These are phyloP conservation scores for Elgonia sp. DNA, from an alignment of 2,888 invertebrate species.

Conservation along the genomic window DNA sequence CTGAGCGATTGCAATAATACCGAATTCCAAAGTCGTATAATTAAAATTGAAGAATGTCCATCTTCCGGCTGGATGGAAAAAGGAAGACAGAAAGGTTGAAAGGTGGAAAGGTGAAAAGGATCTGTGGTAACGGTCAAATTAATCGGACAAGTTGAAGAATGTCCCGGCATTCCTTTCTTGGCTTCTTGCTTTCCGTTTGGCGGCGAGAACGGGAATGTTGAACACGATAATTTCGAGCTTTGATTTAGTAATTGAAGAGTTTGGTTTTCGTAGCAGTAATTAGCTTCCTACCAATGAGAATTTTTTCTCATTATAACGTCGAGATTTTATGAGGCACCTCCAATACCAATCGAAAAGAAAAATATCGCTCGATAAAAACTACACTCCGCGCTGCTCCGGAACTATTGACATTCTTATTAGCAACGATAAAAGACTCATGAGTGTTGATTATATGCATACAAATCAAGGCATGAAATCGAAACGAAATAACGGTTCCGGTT, in stretches of 20 bases:
- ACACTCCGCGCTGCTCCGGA: conserved; percentile 45
- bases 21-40: conserved; percentile 44
- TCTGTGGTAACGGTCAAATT: conserved; percentile 7
- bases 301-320: conserved; percentile 42
- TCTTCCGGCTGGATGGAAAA: neutral
- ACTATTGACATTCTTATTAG: conserved; percentile 63
- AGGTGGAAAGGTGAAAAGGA: conserved; percentile 7
- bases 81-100: neutral
- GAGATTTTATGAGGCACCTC: conserved; percentile 34
- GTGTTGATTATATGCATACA: conserved; percentile 68
- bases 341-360: conserved; percentile 37
- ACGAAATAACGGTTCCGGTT: too few species aligned
- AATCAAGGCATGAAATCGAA: too few species aligned
- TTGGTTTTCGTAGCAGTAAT: conserved; percentile 52
- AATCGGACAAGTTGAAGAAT: conserved; percentile 15
- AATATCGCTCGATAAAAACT: conserved; percentile 33
- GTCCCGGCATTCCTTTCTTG: conserved; percentile 3
- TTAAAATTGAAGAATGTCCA: conserved; percentile 39
- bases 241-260: conserved; percentile 51
- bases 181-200: conserved; percentile 11
- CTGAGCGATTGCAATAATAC: conserved; percentile 30
- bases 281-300: conserved; percentile 56
- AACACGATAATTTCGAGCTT: conserved; percentile 44
- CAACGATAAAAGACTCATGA: conserved; percentile 70
- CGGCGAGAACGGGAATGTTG: conserved; percentile 28